Conservation (phyloP, 2,797 vertebrate species). For the Chanos chanos region DNA sequence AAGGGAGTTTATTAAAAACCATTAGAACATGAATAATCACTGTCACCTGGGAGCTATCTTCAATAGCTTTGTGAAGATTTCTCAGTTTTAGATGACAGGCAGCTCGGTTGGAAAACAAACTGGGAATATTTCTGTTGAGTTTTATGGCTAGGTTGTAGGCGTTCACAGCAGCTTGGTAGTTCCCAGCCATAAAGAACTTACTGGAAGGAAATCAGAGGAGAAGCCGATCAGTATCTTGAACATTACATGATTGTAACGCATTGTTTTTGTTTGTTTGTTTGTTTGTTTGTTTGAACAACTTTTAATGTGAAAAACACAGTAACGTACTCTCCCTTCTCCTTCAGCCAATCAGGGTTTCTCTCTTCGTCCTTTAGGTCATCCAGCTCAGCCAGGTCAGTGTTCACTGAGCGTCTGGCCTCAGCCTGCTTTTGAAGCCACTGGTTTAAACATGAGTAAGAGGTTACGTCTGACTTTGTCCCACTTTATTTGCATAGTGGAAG, state of each 20-base stretch:
- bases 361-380: slow-evolving; percentile 85
- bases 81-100: slow-evolving; percentile 90
- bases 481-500: too few species aligned
- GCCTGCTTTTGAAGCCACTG: slow-evolving; percentile 92
- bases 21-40: too few species aligned
- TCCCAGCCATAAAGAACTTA: slow-evolving; percentile 79
- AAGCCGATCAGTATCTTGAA: background rate
- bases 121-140: slow-evolving; percentile 77
- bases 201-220: slow-evolving; percentile 52
- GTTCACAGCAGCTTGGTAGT: slow-evolving; percentile 83
- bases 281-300: too few species aligned
- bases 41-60: slow-evolving; percentile 89
- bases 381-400: slow-evolving; percentile 72
- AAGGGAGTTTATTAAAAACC: too few species aligned
- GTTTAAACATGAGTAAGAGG: slow-evolving; percentile 19
- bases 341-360: slow-evolving; percentile 89
- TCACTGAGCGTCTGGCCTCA: slow-evolving; percentile 72
- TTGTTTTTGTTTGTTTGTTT: background rate
- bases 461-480: too few species aligned
- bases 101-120: slow-evolving; percentile 86
- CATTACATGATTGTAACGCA: background rate
- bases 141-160: slow-evolving; percentile 84
- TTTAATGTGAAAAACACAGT: background rate
- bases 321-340: slow-evolving; percentile 92
- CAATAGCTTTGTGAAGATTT: slow-evolving; percentile 88